A percentile compares a stretch with the other conserved stretches of the same genome.
Conservation (phyloP, 2,113 vertebrate species). For the Esox niger region DNA sequence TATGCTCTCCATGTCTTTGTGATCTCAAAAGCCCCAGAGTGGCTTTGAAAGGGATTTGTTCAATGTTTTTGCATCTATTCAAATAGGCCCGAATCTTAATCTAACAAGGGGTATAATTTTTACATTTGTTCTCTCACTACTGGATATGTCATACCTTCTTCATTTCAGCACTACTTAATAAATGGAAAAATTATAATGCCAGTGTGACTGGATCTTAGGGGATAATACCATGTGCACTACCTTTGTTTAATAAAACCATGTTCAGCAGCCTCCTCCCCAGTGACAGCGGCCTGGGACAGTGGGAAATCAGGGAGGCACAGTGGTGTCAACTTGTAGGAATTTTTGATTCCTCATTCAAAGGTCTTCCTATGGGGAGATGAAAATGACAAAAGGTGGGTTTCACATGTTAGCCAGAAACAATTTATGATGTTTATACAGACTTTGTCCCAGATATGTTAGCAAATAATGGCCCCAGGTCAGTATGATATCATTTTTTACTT, state of each 20-base stretch:
- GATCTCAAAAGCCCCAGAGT: too few relatives aligned
- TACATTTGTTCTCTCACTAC: too few relatives aligned
- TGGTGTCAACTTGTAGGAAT: not conserved
- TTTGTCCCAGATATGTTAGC: not conserved
- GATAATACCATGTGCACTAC: not conserved
- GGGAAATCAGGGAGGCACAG: constrained; percentile 3
- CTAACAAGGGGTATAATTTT: too few relatives aligned
- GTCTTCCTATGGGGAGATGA: not conserved
- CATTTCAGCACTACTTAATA: too few relatives aligned
- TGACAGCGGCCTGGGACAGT: not conserved
- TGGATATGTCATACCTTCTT: too few relatives aligned
- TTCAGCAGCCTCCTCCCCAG: not conserved
- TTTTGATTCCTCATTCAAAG: not conserved
- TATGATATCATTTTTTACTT: too few relatives aligned
- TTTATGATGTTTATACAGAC: not conserved
- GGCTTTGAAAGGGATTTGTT: too few relatives aligned
- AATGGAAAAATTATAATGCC: too few relatives aligned
- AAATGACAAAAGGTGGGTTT: not conserved
- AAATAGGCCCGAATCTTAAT: too few relatives aligned
- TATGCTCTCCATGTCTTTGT: too few relatives aligned
- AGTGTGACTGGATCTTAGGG: not conserved
- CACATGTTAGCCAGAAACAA: not conserved
- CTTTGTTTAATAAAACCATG: not conserved
- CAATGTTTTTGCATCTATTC: too few relatives aligned
- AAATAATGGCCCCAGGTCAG: not conserved